A percentile compares a stretch with the other conserved stretches of the same genome.
Conservation (phyloP, 2,797 vertebrate genomes). For the Pseudochromis fuscus region DNA sequence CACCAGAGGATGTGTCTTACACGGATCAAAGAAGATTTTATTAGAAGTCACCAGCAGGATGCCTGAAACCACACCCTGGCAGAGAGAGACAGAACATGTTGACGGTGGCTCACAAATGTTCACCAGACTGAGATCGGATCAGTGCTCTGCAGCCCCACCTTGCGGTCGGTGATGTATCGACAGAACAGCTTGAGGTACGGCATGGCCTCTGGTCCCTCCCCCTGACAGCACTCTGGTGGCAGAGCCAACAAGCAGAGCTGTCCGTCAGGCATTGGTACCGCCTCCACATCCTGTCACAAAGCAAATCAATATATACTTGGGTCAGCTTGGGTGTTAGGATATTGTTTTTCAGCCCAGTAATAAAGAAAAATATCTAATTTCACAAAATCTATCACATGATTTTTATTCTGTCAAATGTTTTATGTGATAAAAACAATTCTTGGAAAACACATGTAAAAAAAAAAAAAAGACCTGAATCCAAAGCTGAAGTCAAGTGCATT, state of each 20-base stretch:
- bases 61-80: conserved; percentile 86
- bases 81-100: not conserved
- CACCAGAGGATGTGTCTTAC: conserved; percentile 86
- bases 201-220: conserved; percentile 75
- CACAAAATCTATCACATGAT: too few species aligned
- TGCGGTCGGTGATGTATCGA: conserved; percentile 87
- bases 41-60: conserved; percentile 85
- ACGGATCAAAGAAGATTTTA: conserved; percentile 89
- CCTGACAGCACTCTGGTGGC: conserved; percentile 83
- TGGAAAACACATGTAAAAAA: too few species aligned
- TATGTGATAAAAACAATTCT: too few species aligned
- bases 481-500: not conserved
- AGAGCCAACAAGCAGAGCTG: conserved; percentile 86
- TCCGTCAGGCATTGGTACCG: conserved; percentile 86
- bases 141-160: conserved; percentile 68
- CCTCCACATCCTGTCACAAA: conserved; percentile 85
- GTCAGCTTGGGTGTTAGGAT: not conserved
- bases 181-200: conserved; percentile 86
- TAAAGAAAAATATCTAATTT: too few species aligned
- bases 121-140: not conserved
- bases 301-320: not conserved
- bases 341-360: not conserved
- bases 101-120: not conserved
- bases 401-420: not conserved
- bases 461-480: not conserved